A percentile compares a stretch with the other conserved stretches of the same genome.
These are phyloP conservation scores for Crypturellus tataupa DNA, from an alignment of 2,797 vertebrate genomes.

Conservation along the genomic window DNA sequence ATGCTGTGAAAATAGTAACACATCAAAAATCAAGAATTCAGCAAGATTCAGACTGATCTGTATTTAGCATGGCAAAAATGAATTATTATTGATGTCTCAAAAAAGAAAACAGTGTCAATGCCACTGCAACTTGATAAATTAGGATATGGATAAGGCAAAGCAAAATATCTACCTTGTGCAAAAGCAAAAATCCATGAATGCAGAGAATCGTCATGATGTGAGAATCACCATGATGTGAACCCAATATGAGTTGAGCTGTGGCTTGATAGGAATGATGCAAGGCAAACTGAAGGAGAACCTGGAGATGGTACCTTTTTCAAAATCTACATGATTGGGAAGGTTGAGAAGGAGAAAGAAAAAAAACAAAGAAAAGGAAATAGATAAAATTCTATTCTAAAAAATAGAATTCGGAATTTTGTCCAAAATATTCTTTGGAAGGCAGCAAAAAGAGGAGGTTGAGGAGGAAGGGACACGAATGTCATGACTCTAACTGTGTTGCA, in stretches of 20 bases:
- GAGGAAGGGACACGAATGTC: neutral
- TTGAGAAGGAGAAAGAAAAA: neutral
- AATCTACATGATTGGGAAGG: neutral
- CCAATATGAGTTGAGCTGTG: neutral
- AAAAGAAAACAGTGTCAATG: neutral
- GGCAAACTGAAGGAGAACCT: neutral
- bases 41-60: neutral
- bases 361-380: neutral
- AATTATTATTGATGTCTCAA: neutral
- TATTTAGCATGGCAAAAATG: neutral
- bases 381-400: neutral
- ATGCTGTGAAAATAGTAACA: neutral
- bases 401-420: neutral
- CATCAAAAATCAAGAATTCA: neutral
- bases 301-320: neutral
- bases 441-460: neutral
- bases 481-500: neutral
- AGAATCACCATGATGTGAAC: neutral
- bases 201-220: neutral
- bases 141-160: neutral
- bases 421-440: neutral
- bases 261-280: neutral
- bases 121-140: neutral
- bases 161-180: neutral
- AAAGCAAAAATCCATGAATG: neutral